These are phyloP conservation scores for Sebastes steindachneri DNA, from an alignment of 2,797 vertebrate genomes.

Conservation along the genomic window DNA sequence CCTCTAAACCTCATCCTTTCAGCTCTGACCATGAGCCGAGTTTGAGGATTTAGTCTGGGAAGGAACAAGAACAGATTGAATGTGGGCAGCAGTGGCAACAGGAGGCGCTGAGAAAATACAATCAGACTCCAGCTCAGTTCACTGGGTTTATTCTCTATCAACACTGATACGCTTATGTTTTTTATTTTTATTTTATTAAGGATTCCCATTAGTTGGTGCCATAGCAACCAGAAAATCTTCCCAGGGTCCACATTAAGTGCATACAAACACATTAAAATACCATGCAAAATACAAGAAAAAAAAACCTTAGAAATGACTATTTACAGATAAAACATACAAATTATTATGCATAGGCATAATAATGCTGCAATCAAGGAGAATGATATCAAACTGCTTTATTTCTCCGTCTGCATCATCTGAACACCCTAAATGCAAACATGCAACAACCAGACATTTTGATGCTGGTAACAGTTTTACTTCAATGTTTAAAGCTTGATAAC, in stretches of 20 bases:
- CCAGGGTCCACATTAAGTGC: no score
- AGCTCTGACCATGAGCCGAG: not conserved
- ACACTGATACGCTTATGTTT: not conserved
- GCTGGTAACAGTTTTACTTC: no score
- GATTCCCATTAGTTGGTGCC: no score
- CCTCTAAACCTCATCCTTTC: constrained; percentile 9
- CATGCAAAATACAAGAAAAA: no score
- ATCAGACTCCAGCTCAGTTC: constrained; percentile 1
- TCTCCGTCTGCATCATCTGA: not conserved
- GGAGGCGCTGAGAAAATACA: constrained; percentile 18
- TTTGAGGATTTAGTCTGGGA: constrained; percentile 19
- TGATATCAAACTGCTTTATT: not conserved
- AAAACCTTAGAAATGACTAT: fast-evolving
- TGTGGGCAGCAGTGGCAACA: constrained; percentile 40
- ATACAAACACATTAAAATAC: no score
- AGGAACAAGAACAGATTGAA: constrained; percentile 30
- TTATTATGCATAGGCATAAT: not conserved
- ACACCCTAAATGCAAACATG: not conserved
- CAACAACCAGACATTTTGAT: no score
- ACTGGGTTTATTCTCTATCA: not conserved
- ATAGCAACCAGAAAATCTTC: no score
- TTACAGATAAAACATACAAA: no score
- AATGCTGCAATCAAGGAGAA: not conserved
- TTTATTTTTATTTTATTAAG: no score
- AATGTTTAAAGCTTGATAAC: no score